Conservation (phyloP, 2,797 vertebrate species). For the Podarcis siculus region DNA sequence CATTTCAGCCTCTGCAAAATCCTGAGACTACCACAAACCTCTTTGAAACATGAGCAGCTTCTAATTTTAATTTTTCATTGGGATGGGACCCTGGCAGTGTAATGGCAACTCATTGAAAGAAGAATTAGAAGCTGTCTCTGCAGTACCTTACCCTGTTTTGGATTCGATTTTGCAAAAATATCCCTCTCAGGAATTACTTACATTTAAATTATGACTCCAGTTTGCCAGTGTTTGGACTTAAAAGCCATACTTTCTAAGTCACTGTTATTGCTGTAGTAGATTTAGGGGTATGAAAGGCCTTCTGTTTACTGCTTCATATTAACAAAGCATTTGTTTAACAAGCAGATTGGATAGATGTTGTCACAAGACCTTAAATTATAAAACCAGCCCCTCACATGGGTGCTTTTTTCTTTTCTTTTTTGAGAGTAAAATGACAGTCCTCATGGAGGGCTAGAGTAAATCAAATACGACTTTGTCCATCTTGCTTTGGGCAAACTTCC, state of each 20-base stretch:
- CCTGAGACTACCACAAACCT: not conserved
- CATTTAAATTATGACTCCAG: conserved; percentile 43
- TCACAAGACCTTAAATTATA: conserved; percentile 39
- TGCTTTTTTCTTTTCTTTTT: conserved; percentile 19
- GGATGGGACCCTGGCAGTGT: not conserved
- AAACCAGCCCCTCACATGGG: conserved; percentile 20
- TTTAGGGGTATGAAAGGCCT: conserved; percentile 40
- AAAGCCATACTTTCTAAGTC: not conserved
- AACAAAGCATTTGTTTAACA: conserved; percentile 35
- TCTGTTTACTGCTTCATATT: not conserved
- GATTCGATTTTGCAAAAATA: conserved; percentile 33
- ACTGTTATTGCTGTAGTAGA: conserved; percentile 54
- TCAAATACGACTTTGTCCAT: not conserved
- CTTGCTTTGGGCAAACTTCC: not conserved
- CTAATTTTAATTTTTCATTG: not conserved
- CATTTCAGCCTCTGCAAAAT: not conserved
- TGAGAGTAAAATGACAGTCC: not conserved
- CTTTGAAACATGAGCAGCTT: not conserved
- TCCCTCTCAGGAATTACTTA: conserved; percentile 28
- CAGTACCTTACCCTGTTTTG: conserved; percentile 38
- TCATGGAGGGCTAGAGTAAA: not conserved
- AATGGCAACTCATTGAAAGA: conserved; percentile 23
- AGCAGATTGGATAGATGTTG: conserved; percentile 28
- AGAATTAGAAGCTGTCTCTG: conserved; percentile 44
- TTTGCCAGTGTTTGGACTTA: conserved; percentile 41